These are phyloP conservation scores for Fukomys damarensis DNA, from an alignment of 2,113 vertebrate genomes.

Conservation along the genomic window DNA sequence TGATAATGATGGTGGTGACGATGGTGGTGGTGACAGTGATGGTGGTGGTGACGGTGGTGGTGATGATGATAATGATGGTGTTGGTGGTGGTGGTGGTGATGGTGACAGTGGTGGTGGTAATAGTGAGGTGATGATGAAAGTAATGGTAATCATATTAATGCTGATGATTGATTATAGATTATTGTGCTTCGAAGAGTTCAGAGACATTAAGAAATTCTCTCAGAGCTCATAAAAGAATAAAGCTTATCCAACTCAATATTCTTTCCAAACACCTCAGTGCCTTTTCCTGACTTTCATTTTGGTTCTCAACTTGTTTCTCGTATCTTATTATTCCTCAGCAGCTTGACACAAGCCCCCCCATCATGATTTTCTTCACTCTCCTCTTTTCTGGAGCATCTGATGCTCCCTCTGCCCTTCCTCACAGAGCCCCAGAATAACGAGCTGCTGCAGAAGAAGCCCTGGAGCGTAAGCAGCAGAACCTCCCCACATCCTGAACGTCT, in stretches of 20 bases:
- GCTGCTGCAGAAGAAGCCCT: not conserved
- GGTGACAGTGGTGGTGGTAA: not conserved
- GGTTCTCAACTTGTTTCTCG: not conserved
- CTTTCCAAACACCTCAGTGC: not conserved
- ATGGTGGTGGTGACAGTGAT: rapidly evolving
- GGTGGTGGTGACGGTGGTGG: rapidly evolving
- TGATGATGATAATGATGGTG: not conserved
- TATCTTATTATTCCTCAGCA: not conserved
- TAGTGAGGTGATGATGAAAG: not conserved
- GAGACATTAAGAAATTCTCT: not conserved
- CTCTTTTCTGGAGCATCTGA: not conserved
- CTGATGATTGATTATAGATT: not conserved
- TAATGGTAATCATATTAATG: not conserved
- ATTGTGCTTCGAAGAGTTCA: not conserved
- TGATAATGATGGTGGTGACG: rapidly evolving
- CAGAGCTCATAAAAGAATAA: not conserved
- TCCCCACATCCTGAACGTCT: not conserved
- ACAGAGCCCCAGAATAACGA: slow-evolving; percentile 16
- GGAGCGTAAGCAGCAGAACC: not conserved
- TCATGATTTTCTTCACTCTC: not conserved
- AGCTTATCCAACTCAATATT: not conserved
- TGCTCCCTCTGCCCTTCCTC: slow-evolving; percentile 51
- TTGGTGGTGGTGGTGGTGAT: not conserved
- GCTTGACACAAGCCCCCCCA: not conserved
- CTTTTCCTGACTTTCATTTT: slow-evolving; percentile 3